These are phyloP conservation scores for Seladonia tumulorum DNA, from an alignment of 2,888 invertebrate genomes.

Conservation along the genomic window DNA sequence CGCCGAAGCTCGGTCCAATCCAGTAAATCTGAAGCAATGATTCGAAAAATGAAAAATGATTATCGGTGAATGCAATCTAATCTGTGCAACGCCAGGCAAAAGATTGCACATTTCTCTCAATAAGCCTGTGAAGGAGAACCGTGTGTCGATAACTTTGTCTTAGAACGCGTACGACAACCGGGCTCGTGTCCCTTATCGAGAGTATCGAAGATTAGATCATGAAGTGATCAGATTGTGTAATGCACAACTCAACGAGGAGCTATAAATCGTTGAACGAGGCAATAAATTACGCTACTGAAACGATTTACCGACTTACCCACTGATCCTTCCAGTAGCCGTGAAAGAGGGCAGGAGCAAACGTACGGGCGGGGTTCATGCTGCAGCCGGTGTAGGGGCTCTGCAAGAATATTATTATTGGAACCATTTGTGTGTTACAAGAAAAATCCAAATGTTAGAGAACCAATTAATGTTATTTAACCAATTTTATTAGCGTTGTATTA, in stretches of 20 bases:
- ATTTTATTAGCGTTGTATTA: not conserved
- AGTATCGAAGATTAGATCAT: slow-evolving; percentile 19
- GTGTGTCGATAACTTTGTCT: slow-evolving; percentile 22
- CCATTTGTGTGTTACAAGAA: not conserved
- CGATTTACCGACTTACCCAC: slow-evolving; percentile 86
- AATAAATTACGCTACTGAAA: slow-evolving; percentile 22
- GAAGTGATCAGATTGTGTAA: slow-evolving; percentile 20
- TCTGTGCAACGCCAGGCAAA: slow-evolving; percentile 20
- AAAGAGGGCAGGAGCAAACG: slow-evolving; percentile 90
- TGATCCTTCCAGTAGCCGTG: slow-evolving; percentile 88
- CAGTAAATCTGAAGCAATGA: slow-evolving; percentile 86
- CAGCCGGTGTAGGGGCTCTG: slow-evolving; percentile 90
- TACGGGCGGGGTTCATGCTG: slow-evolving; percentile 90
- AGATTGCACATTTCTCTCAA: slow-evolving; percentile 42
- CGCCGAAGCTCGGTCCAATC: slow-evolving; percentile 87
- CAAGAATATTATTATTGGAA: not conserved
- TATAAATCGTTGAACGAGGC: slow-evolving; percentile 10
- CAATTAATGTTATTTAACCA: not conserved
- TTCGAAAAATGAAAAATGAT: not conserved
- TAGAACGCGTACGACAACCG: not conserved
- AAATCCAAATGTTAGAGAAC: not conserved
- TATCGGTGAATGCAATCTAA: slow-evolving; percentile 42
- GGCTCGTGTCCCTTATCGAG: slow-evolving; percentile 30
- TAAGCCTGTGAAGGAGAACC: not conserved
- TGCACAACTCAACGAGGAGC: not conserved